Evolutionary conservation across 1,140 invertebrate species (phyloP).

Genomic region (Caenorhabditis remanei): DNA sequence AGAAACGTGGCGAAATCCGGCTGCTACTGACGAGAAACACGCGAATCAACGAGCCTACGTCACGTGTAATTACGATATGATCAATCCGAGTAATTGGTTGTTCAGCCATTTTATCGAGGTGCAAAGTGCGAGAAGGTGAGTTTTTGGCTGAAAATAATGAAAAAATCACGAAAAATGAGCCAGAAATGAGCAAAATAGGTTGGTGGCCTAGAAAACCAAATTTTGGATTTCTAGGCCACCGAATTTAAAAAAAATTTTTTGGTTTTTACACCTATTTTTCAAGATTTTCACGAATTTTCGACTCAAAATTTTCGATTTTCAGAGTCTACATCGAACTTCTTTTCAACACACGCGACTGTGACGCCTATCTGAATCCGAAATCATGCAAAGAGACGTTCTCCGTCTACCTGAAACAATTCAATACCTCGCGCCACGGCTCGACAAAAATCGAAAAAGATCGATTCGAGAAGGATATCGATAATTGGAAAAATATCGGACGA

Average conservation of each 20-base stretch:
- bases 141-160: background rate
- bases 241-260: no score
- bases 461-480: slow-evolving; percentile 11
- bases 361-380: slow-evolving; percentile 5
- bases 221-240: no score
- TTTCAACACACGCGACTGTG: slow-evolving; percentile 43
- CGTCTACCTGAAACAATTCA: slow-evolving; percentile 19
- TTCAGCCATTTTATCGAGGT: slow-evolving; percentile 26
- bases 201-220: no score
- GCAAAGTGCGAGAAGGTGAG: slow-evolving; percentile 8
- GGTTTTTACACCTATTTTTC: background rate
- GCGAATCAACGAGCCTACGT: slow-evolving; percentile 42
- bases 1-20: slow-evolving; percentile 52
- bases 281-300: background rate
- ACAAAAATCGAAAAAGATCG: slow-evolving; percentile 12
- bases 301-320: background rate
- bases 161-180: background rate
- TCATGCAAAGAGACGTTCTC: slow-evolving; percentile 42
- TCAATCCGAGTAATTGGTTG: slow-evolving; percentile 40
- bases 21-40: slow-evolving; percentile 33
- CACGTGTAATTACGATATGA: slow-evolving; percentile 38
- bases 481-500: slow-evolving; percentile 28
- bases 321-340: slow-evolving; percentile 37
- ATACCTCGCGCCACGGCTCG: background rate
- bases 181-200: background rate